Conservation (phyloP, 2,797 vertebrate species). For the Brotula barbata region DNA sequence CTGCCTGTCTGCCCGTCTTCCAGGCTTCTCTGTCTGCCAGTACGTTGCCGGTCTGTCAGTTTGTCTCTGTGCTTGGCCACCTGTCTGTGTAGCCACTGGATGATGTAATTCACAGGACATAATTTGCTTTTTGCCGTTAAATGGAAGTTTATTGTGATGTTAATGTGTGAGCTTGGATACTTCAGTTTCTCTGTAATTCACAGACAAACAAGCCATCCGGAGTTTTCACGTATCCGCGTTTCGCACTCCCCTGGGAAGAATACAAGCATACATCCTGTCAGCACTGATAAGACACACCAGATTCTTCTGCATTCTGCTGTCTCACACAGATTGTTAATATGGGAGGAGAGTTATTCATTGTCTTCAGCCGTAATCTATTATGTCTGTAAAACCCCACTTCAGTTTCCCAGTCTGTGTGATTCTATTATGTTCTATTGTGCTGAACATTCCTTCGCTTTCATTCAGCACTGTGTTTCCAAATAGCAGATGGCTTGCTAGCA, state of each 20-base stretch:
- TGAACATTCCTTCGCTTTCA: slow-evolving; percentile 45
- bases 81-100: background rate
- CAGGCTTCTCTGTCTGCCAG: background rate
- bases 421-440: slow-evolving; percentile 63
- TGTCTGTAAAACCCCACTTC: slow-evolving; percentile 44
- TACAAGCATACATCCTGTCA: slow-evolving; percentile 48
- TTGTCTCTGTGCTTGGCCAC: slow-evolving; percentile 3
- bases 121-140: slow-evolving; percentile 35
- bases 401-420: slow-evolving; percentile 50
- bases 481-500: slow-evolving; percentile 59
- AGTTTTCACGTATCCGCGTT: slow-evolving; percentile 22
- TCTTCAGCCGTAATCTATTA: slow-evolving; percentile 64
- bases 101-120: slow-evolving; percentile 18
- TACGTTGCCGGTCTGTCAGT: background rate
- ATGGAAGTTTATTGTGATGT: slow-evolving; percentile 51
- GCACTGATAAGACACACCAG: slow-evolving; percentile 63
- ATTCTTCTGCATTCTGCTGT: slow-evolving; percentile 40
- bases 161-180: slow-evolving; percentile 41
- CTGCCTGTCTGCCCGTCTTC: background rate
- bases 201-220: slow-evolving; percentile 22
- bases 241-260: slow-evolving; percentile 45
- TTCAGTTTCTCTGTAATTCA: slow-evolving; percentile 35
- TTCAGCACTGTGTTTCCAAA: slow-evolving; percentile 48
- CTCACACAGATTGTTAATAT: slow-evolving; percentile 53
- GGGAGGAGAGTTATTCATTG: slow-evolving; percentile 63